Base-by-base conservation (phyloP, 2,797 vertebrate genomes). In the Hylomyscus alleni region DNA sequence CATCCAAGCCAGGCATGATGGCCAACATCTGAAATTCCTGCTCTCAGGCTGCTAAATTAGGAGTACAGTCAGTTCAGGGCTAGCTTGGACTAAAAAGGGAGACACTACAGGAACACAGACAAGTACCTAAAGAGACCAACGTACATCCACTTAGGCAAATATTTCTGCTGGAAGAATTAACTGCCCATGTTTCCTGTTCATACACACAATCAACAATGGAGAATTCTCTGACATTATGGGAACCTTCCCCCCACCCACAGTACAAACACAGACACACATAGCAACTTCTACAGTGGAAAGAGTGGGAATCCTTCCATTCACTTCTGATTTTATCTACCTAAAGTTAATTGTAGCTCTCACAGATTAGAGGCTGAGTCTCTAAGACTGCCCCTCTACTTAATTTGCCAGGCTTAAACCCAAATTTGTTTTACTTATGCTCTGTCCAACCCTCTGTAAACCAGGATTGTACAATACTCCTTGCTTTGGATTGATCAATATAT, bases 391-490 rank as follows among this genome's bases (percentile, higher is more conserved):
- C 24, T 10, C 3, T 3, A 22, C 3, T 82, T 76, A 20, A 67
- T 31, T 37, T 56, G 9, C 19, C 26, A 17, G 2, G 31, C 12
- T 11, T 7, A 85, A 84, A 3, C 13, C 17, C 22, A 7, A 67
- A 26, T 15, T 58, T 89, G 34, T 62, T 50, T 50, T 40, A 17
- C 22, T 29, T 56, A 20, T n/a, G 37, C 14, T 67, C 58, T 77
- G 5, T 34, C 6, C 50, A 67, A 77, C 1, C 6, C 20, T 15
- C 4, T 69, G 24, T 67, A 47, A 83, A n/a, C 19, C 11, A 34
- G 34, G 10, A 7, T 31, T 15, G 1, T 14, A 8, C 37, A 78
- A 34, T 0, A 2, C 15, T 24, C 17, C 47, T 4, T 29, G n/a
- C 4, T 31, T 78, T 44, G 22, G 17, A 58, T 67, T 26, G 65